These are phyloP conservation scores for Halichondria panicea DNA, from an alignment of 37 sponge, comb jelly and placozoan genomes.

Conservation along the genomic window DNA sequence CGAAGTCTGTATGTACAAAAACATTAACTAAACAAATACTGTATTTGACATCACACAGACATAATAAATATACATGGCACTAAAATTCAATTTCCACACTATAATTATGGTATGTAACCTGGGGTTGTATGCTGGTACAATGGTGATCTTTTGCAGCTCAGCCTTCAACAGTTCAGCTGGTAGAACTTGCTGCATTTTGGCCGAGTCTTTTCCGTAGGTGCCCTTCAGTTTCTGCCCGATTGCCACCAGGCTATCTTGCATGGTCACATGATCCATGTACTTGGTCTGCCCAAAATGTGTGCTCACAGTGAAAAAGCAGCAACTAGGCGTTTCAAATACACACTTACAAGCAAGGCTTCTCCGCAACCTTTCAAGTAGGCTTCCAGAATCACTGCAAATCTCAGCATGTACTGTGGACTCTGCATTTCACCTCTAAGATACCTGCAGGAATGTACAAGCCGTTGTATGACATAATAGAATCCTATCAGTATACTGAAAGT, in stretches of 20 bases:
- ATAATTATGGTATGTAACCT: too few relatives aligned
- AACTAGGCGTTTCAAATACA: not conserved
- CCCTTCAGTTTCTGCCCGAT: constrained; percentile 18
- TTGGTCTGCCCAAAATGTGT: not conserved
- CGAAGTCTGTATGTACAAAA: not conserved
- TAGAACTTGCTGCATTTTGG: constrained; percentile 43
- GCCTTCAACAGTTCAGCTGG: not conserved
- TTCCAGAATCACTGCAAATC: constrained; percentile 69
- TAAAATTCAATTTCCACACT: too few relatives aligned
- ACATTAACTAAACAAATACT: too few relatives aligned
- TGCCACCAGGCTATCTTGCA: constrained; percentile 28
- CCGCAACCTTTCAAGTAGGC: constrained; percentile 85
- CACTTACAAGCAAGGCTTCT: constrained; percentile 65
- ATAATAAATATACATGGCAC: too few relatives aligned
- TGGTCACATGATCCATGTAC: constrained; percentile 16
- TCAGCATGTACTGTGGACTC: constrained; percentile 32
- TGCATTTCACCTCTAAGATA: constrained; percentile 61
- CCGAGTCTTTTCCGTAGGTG: not conserved
- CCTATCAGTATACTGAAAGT: not conserved
- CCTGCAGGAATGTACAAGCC: constrained; percentile 12
- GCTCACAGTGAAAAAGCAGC: not conserved
- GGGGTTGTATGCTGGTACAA: constrained; percentile 39
- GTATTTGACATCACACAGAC: too few relatives aligned
- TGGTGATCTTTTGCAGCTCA: not conserved
- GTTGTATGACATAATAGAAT: not conserved